Evolutionary conservation across 2,888 invertebrate genomes (phyloP), one percentile per base, ranked within the genome.

Genomic region (Microctonus aethiopoides): DNA sequence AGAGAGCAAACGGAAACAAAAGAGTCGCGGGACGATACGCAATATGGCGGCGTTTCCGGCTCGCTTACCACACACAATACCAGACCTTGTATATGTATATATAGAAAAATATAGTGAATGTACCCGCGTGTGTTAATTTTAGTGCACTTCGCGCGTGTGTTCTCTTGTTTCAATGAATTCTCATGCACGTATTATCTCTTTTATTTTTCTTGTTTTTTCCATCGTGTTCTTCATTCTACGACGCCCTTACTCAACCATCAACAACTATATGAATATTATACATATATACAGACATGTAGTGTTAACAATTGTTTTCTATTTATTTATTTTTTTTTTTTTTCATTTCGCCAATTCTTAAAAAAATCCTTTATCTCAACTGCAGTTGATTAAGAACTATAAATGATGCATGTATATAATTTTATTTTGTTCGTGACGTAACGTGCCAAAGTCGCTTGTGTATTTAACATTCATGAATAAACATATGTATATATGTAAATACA

Each of bases 31-130:
- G 72, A 72, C 72, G 75, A 83, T 81, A 82, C 81, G 70, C 83
- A 85, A 83, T 82, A 85, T 84, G 85, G 83, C 84, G 83, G 79
- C 83, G 84, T 81, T 86, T 86, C 86, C 86, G 85, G 85, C 81
- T 85, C 85, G 84, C 83, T 86, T 84, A 83, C 85, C 85, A 79
- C 85, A 84, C 83, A 86, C 86, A 86, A 86, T 86, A 82, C 82
- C 75, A 9, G 7, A 11, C 75, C 76, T n/a, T n/a, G n/a, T n/a
- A n/a, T n/a, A n/a, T n/a, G n/a, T n/a, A n/a, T n/a, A n/a, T 78
- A 77, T 20, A 34, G 20, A 20, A 1, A 6, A 16, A 46, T 46
- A 46, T 46, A 46, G 16, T n/a, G 16, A 46, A 46, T 46, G 16
- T 46, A n/a, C 46, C 46, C 46, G 46, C 46, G 46, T 81, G 83